Evolutionary conservation across 2,113 vertebrate genomes (phyloP).

Genomic region (Leptocoma aspasia): DNA sequence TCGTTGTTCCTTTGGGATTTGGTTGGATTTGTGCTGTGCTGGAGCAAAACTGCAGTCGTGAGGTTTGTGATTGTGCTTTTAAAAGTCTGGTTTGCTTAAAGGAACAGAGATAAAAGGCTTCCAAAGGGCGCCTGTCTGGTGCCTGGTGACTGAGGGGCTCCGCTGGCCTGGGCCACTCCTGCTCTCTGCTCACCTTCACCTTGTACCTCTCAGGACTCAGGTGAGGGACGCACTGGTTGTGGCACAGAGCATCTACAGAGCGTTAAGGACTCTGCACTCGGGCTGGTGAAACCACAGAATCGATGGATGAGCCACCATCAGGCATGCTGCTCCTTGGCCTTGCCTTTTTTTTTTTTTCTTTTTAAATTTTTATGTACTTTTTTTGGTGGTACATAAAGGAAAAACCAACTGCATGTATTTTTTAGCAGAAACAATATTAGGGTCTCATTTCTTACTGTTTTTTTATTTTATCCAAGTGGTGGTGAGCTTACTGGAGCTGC

Average conservation of each 20-base stretch:
- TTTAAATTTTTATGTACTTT: background rate
- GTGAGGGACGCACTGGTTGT: background rate
- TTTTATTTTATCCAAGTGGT: background rate
- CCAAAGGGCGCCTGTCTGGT: accelerated
- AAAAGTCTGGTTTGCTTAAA: background rate
- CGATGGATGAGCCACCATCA: accelerated
- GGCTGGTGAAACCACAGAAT: background rate
- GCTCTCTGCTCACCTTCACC: background rate
- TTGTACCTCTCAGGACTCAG: accelerated
- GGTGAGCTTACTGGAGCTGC: background rate
- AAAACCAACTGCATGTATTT: accelerated
- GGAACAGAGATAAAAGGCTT: background rate
- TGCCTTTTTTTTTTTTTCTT: background rate
- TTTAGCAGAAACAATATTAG: background rate
- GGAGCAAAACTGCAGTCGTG: background rate
- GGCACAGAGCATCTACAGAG: too few relatives aligned
- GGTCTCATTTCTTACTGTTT: background rate
- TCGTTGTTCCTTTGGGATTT: background rate
- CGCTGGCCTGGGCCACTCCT: background rate
- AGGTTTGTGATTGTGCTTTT: background rate
- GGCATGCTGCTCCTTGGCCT: background rate
- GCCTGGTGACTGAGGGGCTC: accelerated
- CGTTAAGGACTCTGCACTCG: accelerated
- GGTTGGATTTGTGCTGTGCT: background rate
- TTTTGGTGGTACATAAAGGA: background rate